A percentile compares a stretch with the other conserved stretches of the same genome.
Evolutionary conservation across 2,113 vertebrate species (phyloP).

Genomic region (Pseudopodoces humilis): DNA sequence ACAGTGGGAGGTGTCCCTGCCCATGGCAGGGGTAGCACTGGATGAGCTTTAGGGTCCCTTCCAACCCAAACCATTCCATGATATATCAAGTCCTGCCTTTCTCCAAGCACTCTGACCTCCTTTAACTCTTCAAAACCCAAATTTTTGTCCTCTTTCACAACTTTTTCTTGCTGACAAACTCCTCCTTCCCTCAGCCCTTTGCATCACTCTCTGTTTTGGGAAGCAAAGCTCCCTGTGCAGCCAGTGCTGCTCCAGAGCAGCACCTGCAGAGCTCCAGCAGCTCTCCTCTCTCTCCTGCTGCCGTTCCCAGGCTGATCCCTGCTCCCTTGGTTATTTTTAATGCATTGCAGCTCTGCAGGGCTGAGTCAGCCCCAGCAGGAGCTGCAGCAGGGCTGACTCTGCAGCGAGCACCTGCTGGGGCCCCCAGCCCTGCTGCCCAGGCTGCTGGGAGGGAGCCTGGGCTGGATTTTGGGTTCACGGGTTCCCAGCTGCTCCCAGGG

Average conservation of each 20-base stretch:
- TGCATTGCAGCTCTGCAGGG: not conserved
- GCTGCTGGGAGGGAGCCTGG: not conserved
- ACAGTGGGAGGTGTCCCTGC: not conserved
- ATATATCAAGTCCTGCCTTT: not conserved
- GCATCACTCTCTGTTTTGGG: rapidly evolving
- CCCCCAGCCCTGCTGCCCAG: not conserved
- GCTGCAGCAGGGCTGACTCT: not conserved
- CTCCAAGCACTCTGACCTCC: not conserved
- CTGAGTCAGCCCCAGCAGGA: not conserved
- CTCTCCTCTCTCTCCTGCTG: not conserved
- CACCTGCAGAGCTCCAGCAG: rapidly evolving
- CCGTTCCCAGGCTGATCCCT: not conserved
- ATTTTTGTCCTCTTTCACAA: rapidly evolving
- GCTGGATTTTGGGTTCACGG: rapidly evolving
- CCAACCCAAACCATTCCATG: not conserved
- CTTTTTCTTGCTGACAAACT: not conserved
- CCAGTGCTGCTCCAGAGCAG: not conserved
- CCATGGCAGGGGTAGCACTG: not conserved
- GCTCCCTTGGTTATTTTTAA: not conserved
- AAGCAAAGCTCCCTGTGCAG: rapidly evolving
- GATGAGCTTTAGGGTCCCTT: not conserved
- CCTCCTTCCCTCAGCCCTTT: not conserved
- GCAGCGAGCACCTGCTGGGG: not conserved
- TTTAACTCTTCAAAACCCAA: not conserved
- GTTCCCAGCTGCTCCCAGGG: rapidly evolving